These are phyloP conservation scores for Noctua pronuba DNA, from an alignment of 2,888 invertebrate genomes.

Conservation along the genomic window DNA sequence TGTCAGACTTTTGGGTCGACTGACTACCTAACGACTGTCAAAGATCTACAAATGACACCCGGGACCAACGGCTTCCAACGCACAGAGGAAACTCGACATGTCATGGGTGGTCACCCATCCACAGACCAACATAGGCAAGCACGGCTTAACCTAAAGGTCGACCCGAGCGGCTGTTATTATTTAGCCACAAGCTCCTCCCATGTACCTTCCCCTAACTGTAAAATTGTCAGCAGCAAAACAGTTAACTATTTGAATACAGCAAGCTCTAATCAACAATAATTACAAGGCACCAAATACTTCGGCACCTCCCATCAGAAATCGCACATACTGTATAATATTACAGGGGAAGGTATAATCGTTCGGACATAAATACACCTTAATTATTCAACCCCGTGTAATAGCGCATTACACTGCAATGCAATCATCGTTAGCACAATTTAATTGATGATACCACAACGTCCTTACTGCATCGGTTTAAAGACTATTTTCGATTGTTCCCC, in stretches of 20 bases:
- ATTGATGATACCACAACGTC: constrained; percentile 50
- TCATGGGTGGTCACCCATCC: too few species aligned
- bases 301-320: constrained; percentile 31
- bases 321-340: constrained; percentile 26
- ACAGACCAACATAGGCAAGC: too few species aligned
- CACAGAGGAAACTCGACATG: too few species aligned
- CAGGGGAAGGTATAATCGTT: constrained; percentile 48
- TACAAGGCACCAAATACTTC: constrained; percentile 4
- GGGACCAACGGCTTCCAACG: too few species aligned
- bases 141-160: too few species aligned
- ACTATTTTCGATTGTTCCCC: constrained; percentile 51
- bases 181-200: too few species aligned
- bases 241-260: background rate
- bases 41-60: too few species aligned
- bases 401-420: constrained; percentile 59
- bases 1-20: too few species aligned
- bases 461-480: constrained; percentile 49
- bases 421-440: constrained; percentile 63
- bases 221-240: background rate
- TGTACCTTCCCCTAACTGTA: too few species aligned
- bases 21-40: too few species aligned
- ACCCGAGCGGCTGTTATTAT: too few species aligned
- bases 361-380: constrained; percentile 59
- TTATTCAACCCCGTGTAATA: constrained; percentile 60
- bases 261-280: constrained; percentile 1